Percentiles rank a stretch among this genome's conserved stretches.
These are phyloP conservation scores for Brachypodius melanocephalos DNA, from an alignment of 2,113 vertebrate species.

Conservation along the genomic window DNA sequence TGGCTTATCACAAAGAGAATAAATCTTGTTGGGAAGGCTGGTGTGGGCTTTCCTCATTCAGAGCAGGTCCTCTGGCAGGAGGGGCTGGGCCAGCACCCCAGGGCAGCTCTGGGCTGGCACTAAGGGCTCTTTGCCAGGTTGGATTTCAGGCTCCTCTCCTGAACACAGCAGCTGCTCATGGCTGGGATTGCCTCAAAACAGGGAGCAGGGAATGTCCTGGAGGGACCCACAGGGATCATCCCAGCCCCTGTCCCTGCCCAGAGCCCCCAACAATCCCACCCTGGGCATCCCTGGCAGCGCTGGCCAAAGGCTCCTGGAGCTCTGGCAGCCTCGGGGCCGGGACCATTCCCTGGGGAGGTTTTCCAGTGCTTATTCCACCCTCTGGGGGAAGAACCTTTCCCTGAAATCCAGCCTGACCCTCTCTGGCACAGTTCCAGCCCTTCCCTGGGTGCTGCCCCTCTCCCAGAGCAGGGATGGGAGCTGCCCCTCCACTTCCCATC, in stretches of 20 bases:
- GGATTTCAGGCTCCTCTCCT: too few relatives aligned
- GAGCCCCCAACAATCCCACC: background rate
- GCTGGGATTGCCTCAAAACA: background rate
- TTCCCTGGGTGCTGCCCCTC: background rate
- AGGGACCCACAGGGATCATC: background rate
- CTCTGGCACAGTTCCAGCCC: fast-evolving
- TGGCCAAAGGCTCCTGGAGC: background rate
- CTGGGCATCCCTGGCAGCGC: background rate
- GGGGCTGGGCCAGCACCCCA: too few relatives aligned
- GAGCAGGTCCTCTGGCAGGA: too few relatives aligned
- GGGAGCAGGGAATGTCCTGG: fast-evolving
- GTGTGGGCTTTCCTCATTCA: too few relatives aligned
- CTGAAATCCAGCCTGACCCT: fast-evolving
- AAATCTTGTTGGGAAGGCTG: too few relatives aligned
- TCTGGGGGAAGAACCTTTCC: background rate
- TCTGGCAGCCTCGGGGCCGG: background rate
- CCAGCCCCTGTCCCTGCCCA: background rate
- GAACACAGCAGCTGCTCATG: background rate
- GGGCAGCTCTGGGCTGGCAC: too few relatives aligned
- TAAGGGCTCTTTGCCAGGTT: too few relatives aligned
- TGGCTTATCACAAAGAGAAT: too few relatives aligned
- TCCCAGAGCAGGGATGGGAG: background rate
- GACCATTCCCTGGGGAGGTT: background rate
- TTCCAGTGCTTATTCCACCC: background rate
- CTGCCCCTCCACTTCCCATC: background rate